Conservation (phyloP, 2,888 invertebrate genomes). For the Eristalis tenax region DNA sequence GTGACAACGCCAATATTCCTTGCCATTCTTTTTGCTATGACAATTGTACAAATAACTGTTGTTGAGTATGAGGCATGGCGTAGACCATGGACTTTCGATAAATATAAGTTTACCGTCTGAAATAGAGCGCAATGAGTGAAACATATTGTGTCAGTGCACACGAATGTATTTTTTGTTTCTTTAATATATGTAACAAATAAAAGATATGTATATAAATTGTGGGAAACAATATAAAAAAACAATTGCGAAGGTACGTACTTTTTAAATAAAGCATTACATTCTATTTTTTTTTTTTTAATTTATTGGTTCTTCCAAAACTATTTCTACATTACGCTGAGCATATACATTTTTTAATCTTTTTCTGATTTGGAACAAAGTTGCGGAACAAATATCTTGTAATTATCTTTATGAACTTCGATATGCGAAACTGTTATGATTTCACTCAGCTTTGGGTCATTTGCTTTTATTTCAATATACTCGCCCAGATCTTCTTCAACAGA, state of each 20-base stretch:
- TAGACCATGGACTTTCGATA: constrained; percentile 81
- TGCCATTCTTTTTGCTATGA: constrained; percentile 80
- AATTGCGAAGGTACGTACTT: constrained; percentile 18
- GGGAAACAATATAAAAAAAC: constrained; percentile 20
- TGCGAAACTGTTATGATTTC: constrained; percentile 77
- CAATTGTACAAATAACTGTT: constrained; percentile 80
- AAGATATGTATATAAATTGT: background rate
- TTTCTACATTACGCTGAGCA: constrained; percentile 2
- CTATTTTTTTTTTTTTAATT: constrained; percentile 35
- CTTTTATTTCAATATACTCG: constrained; percentile 80
- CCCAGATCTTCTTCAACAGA: constrained; percentile 79
- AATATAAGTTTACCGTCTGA: constrained; percentile 77
- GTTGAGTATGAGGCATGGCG: constrained; percentile 80
- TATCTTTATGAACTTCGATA: constrained; percentile 78
- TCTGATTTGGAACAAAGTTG: constrained; percentile 26
- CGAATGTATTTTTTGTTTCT: constrained; percentile 18
- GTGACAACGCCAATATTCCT: constrained; percentile 81
- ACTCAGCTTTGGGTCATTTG: constrained; percentile 77
- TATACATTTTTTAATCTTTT: constrained; percentile 9
- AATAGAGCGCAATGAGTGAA: constrained; percentile 60
- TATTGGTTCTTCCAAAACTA: constrained; percentile 52
- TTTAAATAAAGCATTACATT: background rate
- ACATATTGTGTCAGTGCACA: constrained; percentile 37
- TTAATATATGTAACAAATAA: constrained; percentile 14
- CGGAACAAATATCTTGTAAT: constrained; percentile 79